Evolutionary conservation across 37 sponge, comb jelly and placozoan genomes (phyloP), one percentile per base, ranked within the genome.

Genomic region (Halisarca cf. caerulea): DNA sequence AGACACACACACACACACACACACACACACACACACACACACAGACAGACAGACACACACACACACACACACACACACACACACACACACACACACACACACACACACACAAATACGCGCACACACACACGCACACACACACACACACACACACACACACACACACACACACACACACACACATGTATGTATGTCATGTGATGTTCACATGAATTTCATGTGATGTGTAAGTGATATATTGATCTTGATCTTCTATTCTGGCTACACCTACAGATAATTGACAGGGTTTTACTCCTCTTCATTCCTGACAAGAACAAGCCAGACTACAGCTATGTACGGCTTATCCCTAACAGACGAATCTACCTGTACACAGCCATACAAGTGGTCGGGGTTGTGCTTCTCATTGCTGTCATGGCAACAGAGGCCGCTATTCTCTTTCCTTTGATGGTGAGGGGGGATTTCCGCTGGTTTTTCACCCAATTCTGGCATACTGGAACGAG

Each of bases 291-390:
- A 3, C 78, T 96, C 14, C 58, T 88, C 32, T 84, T 96, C 57
- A 96, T 91, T 38, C 91, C 91, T 2, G 86, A 90, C 61, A 96
- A 96, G 82, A 78, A 93, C 75, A 82, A 86, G 58, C 96, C 96
- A 59, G 96, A 96, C 72, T 82, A 69, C 55, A 30, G 80, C 27
- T 96, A 93, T 54, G 81, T 96, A 33, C 86, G 96, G 11, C 86
- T 83, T 24, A 82, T 96, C 2, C 94, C 91, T 17, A 96, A 90
- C 79, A 30, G 85, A 7, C 55, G 89, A 54, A 91, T 96, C 47
- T 85, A 96, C 79, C 2, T 83, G 42, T 96, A 82, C 86, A 96
- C 96, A 0, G 34, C 78, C 25, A 41, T 88, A 0, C 96, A 96
- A 73, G 18, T 96, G 8, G 45, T 83, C 34, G 82, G 91, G 78